Evolutionary conservation across 2,888 invertebrate genomes (phyloP).

Genomic region (Chalcosyrphus nemorum): DNA sequence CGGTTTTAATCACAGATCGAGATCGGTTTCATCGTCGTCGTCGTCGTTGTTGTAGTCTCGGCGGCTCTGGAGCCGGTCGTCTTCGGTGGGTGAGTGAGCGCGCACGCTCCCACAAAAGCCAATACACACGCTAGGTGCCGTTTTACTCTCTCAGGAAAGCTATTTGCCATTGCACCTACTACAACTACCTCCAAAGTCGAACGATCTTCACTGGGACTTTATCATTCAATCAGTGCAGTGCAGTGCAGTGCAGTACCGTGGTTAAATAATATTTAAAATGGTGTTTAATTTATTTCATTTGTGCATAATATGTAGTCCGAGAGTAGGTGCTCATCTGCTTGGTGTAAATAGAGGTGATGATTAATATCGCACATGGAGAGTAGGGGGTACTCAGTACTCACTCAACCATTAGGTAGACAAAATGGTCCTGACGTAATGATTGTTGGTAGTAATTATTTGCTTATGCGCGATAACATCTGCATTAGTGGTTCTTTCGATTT

Average conservation of each 20-base stretch:
- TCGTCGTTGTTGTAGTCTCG: not conserved
- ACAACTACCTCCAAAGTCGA: too few relatives aligned
- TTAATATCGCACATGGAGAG: constrained; percentile 11
- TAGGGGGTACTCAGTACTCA: too few relatives aligned
- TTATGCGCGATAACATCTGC: constrained; percentile 57
- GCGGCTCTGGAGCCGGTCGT: too few relatives aligned
- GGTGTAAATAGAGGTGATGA: constrained; percentile 20
- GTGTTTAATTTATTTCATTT: constrained; percentile 71
- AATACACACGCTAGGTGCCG: constrained; percentile 30
- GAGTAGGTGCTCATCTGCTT: constrained; percentile 41
- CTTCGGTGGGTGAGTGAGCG: constrained; percentile 46
- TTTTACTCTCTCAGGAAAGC: constrained; percentile 7
- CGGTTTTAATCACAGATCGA: constrained; percentile 67
- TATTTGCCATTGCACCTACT: constrained; percentile 40
- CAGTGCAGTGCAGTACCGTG: constrained; percentile 28
- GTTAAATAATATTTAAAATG: constrained; percentile 69
- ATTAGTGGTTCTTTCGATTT: constrained; percentile 28
- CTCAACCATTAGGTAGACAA: constrained; percentile 11
- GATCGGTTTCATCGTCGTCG: constrained; percentile 58
- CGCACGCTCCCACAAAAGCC: constrained; percentile 63
- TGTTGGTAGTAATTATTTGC: constrained; percentile 59
- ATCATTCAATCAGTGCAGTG: constrained; percentile 61
- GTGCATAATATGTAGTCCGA: constrained; percentile 64
- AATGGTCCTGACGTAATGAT: constrained; percentile 59
- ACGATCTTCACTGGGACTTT: constrained; percentile 29